A percentile compares a stretch with the other conserved stretches of the same genome.
Evolutionary conservation across 2,888 invertebrate genomes (phyloP).

Genomic region (Pristionchus entomophagus): DNA sequence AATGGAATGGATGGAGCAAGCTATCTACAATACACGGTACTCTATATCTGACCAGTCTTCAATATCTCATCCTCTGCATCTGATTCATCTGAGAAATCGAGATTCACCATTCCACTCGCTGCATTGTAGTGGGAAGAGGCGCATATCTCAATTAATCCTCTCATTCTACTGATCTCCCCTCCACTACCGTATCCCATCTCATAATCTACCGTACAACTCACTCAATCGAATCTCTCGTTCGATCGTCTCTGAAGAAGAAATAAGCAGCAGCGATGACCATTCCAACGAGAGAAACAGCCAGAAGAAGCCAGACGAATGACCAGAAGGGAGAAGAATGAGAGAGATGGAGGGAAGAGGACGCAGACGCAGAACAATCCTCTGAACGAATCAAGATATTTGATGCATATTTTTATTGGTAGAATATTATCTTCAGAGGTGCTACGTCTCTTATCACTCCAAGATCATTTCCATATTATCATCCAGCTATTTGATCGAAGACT

Average conservation of each 20-base stretch:
- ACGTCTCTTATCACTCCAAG: no score
- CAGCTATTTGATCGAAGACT: no score
- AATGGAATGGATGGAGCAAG: not conserved
- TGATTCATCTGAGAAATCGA: constrained; percentile 45
- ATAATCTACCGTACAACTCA: constrained; percentile 38
- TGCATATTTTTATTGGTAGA: no score
- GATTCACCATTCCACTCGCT: constrained; percentile 54
- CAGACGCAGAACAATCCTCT: constrained; percentile 59
- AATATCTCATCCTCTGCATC: constrained; percentile 47
- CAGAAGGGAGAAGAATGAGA: constrained; percentile 47
- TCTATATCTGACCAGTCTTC: constrained; percentile 24
- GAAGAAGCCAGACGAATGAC: constrained; percentile 54
- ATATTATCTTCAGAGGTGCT: no score
- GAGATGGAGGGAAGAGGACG: not conserved
- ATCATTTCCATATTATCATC: no score
- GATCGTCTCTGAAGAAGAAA: constrained; percentile 49
- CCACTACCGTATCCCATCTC: not conserved
- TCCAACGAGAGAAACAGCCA: constrained; percentile 52
- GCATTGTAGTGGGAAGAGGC: constrained; percentile 65
- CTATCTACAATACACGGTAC: not conserved
- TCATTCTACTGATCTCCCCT: no score
- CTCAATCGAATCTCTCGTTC: constrained; percentile 48
- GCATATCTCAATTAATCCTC: constrained; percentile 58
- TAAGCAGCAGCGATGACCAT: constrained; percentile 46
- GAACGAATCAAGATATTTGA: no score